Percentiles rank a stretch among this genome's conserved stretches.
These are phyloP conservation scores for Drepana falcataria DNA, from an alignment of 2,888 invertebrate genomes.

Conservation along the genomic window DNA sequence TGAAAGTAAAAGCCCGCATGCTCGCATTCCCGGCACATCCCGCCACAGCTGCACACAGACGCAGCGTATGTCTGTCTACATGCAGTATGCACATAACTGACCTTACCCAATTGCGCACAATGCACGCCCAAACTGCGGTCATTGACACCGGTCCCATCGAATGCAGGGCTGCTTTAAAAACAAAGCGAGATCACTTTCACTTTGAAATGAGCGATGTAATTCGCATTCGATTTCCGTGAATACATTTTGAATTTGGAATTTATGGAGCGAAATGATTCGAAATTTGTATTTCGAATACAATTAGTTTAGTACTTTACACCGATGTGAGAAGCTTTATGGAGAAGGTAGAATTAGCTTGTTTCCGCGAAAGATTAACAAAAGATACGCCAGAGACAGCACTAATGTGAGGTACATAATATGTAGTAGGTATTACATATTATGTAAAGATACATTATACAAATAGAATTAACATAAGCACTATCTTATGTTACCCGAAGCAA, in stretches of 20 bases:
- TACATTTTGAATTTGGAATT: neutral
- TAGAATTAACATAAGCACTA: too few species aligned
- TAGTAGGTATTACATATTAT: too few species aligned
- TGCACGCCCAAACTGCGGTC: constrained; percentile 66
- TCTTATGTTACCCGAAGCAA: too few species aligned
- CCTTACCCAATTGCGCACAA: constrained; percentile 70
- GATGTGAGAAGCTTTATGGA: too few species aligned
- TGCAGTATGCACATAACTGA: constrained; percentile 45
- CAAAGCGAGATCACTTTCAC: constrained; percentile 59
- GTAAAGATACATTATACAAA: too few species aligned
- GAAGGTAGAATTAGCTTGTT: too few species aligned
- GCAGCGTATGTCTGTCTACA: constrained; percentile 21
- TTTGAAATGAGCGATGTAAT: constrained; percentile 33
- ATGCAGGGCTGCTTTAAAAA: constrained; percentile 55
- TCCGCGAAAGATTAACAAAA: too few species aligned
- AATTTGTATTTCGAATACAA: neutral
- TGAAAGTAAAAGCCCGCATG: constrained; percentile 66
- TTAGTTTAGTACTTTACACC: too few species aligned
- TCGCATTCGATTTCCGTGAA: constrained; percentile 10
- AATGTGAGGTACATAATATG: too few species aligned
- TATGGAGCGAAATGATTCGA: neutral
- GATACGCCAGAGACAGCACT: too few species aligned
- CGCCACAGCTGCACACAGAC: constrained; percentile 31
- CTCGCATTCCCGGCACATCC: neutral
- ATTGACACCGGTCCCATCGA: constrained; percentile 49